phyloP scores from a whole-genome alignment of 2,113 vertebrate genomes.

The Odontophorus gujanensis region DNA sequence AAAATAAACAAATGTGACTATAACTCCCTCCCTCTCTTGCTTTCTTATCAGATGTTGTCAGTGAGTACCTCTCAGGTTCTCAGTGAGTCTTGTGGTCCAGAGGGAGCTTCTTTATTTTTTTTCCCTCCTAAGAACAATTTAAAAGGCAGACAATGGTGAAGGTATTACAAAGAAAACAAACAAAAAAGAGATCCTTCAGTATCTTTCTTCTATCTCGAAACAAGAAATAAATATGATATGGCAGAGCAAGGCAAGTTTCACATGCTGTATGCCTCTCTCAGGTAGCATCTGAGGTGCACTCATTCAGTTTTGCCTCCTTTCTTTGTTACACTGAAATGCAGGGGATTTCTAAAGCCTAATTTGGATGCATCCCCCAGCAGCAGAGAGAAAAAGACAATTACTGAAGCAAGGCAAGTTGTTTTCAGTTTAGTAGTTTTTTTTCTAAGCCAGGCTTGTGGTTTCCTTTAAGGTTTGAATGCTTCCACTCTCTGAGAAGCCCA shows the following conservation, averaged over 20 bases:
- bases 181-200: not conserved
- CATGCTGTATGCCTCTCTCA: not conserved
- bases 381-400: conserved; percentile 46
- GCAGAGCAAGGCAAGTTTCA: not conserved
- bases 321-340: not conserved
- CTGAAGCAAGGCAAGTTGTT: conserved; percentile 60
- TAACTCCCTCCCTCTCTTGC: not conserved
- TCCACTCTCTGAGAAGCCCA: conserved; percentile 57
- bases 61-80: not conserved
- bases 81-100: not conserved
- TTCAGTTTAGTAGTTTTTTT: conserved; percentile 65
- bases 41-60: not conserved
- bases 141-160: not conserved
- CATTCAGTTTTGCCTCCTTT: not conserved
- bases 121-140: not conserved
- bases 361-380: conserved; percentile 37
- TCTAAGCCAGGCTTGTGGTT: conserved; percentile 69
- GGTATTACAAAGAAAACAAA: not conserved
- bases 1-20: not conserved
- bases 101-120: not conserved
- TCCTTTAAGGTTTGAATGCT: conserved; percentile 72
- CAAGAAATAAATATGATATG: not conserved
- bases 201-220: not conserved
- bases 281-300: not conserved
- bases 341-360: conserved; percentile 22